These are phyloP conservation scores for Drosophila phalerata DNA, from an alignment of 2,888 invertebrate species.

Conservation along the genomic window DNA sequence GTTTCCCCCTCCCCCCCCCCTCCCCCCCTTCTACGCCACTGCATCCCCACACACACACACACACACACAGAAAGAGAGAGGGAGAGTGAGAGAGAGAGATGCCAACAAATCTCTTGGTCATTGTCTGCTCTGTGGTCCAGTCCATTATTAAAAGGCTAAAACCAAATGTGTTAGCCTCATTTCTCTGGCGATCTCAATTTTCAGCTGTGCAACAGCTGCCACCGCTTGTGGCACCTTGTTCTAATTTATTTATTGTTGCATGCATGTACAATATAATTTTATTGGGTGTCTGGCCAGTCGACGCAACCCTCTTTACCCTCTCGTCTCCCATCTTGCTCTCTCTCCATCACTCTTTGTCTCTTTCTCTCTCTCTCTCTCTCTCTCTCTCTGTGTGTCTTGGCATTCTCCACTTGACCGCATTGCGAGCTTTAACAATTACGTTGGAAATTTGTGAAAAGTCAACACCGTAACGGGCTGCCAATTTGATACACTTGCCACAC, in stretches of 20 bases:
- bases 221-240: slow-evolving; percentile 69
- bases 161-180: slow-evolving; percentile 36
- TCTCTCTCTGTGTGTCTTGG: slow-evolving; percentile 15
- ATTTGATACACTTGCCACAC: slow-evolving; percentile 77
- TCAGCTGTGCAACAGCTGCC: slow-evolving; percentile 38
- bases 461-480: slow-evolving; percentile 64
- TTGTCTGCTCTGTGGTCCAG: slow-evolving; percentile 29
- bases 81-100: not conserved
- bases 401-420: slow-evolving; percentile 49
- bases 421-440: slow-evolving; percentile 77
- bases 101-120: slow-evolving; percentile 8
- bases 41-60: not conserved
- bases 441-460: slow-evolving; percentile 76
- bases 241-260: slow-evolving; percentile 76
- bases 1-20: too few relatives aligned
- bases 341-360: not conserved
- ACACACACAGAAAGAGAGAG: not conserved
- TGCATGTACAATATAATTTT: slow-evolving; percentile 74
- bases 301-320: not conserved
- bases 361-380: not conserved
- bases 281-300: slow-evolving; percentile 62
- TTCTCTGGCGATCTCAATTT: slow-evolving; percentile 27
- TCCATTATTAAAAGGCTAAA: slow-evolving; percentile 58
- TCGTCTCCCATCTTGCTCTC: not conserved
- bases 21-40: too few relatives aligned